Evolutionary conservation across 2,888 invertebrate genomes (phyloP), one percentile per base, ranked within the genome.

Genomic region (Zygothrica quintamaculata): DNA sequence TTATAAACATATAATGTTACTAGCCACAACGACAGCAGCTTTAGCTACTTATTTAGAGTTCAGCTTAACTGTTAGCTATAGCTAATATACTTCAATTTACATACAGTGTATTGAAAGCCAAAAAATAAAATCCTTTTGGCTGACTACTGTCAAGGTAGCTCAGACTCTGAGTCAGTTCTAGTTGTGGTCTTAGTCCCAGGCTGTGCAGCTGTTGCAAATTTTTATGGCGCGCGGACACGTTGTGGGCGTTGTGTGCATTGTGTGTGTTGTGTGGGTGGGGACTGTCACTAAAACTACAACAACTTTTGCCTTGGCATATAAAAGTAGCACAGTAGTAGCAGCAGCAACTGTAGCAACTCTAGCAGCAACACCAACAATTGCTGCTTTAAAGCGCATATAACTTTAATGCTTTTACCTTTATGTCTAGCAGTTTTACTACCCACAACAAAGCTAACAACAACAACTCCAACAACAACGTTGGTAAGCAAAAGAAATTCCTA

Each of bases 191-290:
- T 44, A 57, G 65, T 74, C 50, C 50, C 74, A 58, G 70, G 53
- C 78, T 66, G 69, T 68, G 84, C 79, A 79, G 84, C 86, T 79
- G 86, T 85, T 84, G 79, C 84, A 80, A 86, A 80, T 86, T 80
- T 80, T 80, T 79, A 84, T 86, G 77, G 85, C 74, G 68, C 86
- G 86, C 80, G 78, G 78, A 79, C 78, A 79, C 84, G 65, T 76
- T 84, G 78, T 76, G 86, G 86, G 78, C 74, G 70, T 53, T 53
- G 26, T 15, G 40, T 37, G 58, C 13, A n/a, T n/a, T n/a, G 33
- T 9, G 65, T 69, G 36, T 36, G 31, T 26, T 4, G 5, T 6
- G 26, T 26, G 29, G 5, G 37, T 29, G 39, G 16, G 39, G 55
- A 55, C 43, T 31, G 48, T 53, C 56, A 77, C 81, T 74, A 77